Conservation (phyloP, 2,888 invertebrate species). For the Argynnis bischoffii region DNA sequence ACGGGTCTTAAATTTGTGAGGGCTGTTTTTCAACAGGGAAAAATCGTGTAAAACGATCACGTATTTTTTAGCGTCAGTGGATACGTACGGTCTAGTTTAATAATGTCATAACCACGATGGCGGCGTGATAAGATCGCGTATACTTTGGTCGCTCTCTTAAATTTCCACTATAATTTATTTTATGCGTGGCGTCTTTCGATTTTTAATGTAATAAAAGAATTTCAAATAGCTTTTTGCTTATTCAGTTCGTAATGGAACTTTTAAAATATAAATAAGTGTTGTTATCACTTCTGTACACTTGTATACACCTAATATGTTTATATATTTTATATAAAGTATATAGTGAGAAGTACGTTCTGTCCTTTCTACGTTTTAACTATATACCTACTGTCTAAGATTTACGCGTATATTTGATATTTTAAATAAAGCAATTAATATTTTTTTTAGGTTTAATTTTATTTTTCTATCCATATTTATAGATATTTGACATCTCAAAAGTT, state of each 20-base stretch:
- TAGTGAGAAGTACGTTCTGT: too few species aligned
- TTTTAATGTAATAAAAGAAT: constrained; percentile 20
- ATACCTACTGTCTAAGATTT: too few species aligned
- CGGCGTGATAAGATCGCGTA: constrained; percentile 65
- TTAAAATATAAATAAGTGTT: too few species aligned
- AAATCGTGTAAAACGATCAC: constrained; percentile 76
- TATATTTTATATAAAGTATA: too few species aligned
- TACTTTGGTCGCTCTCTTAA: constrained; percentile 56
- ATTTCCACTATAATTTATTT: constrained; percentile 71
- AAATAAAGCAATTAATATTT: too few species aligned
- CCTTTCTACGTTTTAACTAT: too few species aligned
- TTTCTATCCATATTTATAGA: too few species aligned
- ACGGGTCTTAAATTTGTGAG: constrained; percentile 75
- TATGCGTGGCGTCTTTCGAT: constrained; percentile 57
- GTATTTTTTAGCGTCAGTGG: constrained; percentile 72
- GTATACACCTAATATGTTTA: too few species aligned
- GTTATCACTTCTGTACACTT: too few species aligned
- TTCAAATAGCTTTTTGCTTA: not conserved
- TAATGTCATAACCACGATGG: constrained; percentile 73
- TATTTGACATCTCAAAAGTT: too few species aligned
- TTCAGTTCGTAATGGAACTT: not conserved
- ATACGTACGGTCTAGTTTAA: constrained; percentile 67
- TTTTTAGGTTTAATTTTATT: too few species aligned
- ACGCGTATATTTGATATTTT: too few species aligned
- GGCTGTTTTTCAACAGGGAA: constrained; percentile 71